phyloP scores from a whole-genome alignment of 35 echinoderm and acorn worm species.

The Diadema setosum region DNA sequence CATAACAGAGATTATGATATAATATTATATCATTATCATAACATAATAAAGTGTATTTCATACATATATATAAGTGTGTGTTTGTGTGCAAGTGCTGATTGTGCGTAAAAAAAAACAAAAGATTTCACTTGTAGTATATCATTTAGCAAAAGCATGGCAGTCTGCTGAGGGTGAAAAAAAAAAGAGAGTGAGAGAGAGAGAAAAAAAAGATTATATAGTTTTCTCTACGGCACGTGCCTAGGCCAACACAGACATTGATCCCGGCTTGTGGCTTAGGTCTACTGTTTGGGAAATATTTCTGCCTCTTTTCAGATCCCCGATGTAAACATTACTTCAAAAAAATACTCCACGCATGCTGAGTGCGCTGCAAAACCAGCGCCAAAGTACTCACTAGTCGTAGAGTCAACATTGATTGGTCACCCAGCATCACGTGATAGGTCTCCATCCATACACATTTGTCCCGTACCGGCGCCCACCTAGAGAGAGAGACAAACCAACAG shows the following conservation, averaged over 20 bases:
- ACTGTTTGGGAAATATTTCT: not conserved
- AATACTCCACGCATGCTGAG: not conserved
- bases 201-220: not conserved
- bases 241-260: not conserved
- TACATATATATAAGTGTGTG: not conserved
- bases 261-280: not conserved
- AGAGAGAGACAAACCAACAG: slow-evolving; percentile 29
- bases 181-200: not conserved
- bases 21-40: too few species aligned
- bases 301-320: not conserved
- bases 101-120: not conserved
- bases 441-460: not conserved
- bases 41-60: not conserved
- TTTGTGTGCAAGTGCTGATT: not conserved
- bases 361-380: not conserved
- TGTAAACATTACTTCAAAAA: slow-evolving; percentile 19
- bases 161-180: not conserved
- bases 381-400: not conserved
- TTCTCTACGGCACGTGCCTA: not conserved
- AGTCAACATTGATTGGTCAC: slow-evolving; percentile 5
- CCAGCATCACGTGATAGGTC: not conserved
- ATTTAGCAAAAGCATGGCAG: not conserved
- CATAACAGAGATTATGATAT: too few species aligned
- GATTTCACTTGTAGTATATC: not conserved
- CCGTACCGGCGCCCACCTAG: slow-evolving; percentile 25